phyloP scores from a whole-genome alignment of 2,888 invertebrate species.

The Sarcophaga carnaria region DNA sequence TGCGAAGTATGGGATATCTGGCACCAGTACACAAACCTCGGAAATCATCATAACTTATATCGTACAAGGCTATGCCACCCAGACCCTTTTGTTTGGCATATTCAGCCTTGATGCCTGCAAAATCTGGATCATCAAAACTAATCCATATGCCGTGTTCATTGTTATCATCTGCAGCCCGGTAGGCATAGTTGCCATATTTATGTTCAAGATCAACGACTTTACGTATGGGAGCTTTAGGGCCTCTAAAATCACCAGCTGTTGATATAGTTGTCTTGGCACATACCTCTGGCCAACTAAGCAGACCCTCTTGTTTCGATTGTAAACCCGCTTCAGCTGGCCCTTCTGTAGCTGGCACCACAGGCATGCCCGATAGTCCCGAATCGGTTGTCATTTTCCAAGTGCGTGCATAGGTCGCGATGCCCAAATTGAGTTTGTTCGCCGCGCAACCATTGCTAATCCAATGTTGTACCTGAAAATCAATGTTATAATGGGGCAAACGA shows the following conservation, averaged over 20 bases:
- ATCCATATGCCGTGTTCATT: slow-evolving; percentile 90
- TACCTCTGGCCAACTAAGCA: slow-evolving; percentile 90
- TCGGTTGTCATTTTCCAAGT: slow-evolving; percentile 89
- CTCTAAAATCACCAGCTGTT: slow-evolving; percentile 83
- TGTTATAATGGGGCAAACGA: slow-evolving; percentile 84
- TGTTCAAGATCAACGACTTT: slow-evolving; percentile 91
- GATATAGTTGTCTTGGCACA: slow-evolving; percentile 86
- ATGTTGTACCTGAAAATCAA: slow-evolving; percentile 86
- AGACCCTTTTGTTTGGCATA: slow-evolving; percentile 88
- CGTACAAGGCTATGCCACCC: slow-evolving; percentile 89
- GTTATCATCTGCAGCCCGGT: slow-evolving; percentile 86
- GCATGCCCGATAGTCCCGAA: slow-evolving; percentile 89
- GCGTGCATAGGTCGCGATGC: slow-evolving; percentile 88
- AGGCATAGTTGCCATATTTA: slow-evolving; percentile 90
- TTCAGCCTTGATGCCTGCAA: slow-evolving; percentile 89
- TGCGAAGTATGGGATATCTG: slow-evolving; percentile 85
- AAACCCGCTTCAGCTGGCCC: slow-evolving; percentile 88
- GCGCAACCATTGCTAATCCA: slow-evolving; percentile 85
- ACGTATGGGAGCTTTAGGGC: slow-evolving; percentile 85
- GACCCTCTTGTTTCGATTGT: slow-evolving; percentile 86
- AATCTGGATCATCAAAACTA: slow-evolving; percentile 91
- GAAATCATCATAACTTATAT: slow-evolving; percentile 91
- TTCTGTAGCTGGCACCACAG: slow-evolving; percentile 86
- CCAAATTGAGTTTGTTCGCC: slow-evolving; percentile 87
- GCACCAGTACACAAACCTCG: slow-evolving; percentile 90